Evolutionary conservation across 2,888 invertebrate genomes (phyloP).

Genomic region (Salticus scenicus): DNA sequence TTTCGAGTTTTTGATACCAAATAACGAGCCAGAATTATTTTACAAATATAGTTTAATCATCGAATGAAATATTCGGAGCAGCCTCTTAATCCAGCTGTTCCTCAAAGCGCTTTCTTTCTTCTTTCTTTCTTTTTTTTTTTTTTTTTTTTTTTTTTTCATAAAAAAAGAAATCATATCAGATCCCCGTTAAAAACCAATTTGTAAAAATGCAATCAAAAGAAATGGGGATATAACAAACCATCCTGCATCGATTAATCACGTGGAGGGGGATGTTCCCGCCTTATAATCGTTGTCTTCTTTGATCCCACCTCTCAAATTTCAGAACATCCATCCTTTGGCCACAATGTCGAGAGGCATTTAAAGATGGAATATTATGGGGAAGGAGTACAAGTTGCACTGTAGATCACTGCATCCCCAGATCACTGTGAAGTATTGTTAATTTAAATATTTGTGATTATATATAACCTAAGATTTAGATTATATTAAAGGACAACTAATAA

Average conservation of each 20-base stretch:
- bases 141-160: too few relatives aligned
- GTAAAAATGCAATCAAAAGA: slow-evolving; percentile 13
- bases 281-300: slow-evolving; percentile 56
- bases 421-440: too few relatives aligned
- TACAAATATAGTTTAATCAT: slow-evolving; percentile 11
- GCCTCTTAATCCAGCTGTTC: background rate
- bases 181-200: slow-evolving; percentile 40
- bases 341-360: slow-evolving; percentile 29
- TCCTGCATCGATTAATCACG: slow-evolving; percentile 61
- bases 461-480: too few relatives aligned
- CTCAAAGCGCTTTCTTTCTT: slow-evolving; percentile 6
- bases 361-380: slow-evolving; percentile 26
- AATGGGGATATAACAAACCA: background rate
- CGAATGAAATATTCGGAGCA: background rate
- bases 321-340: slow-evolving; percentile 65
- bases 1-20: background rate
- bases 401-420: too few relatives aligned
- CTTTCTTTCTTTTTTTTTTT: too few relatives aligned
- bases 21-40: background rate
- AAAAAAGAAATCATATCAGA: slow-evolving; percentile 25
- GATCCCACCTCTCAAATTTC: slow-evolving; percentile 61
- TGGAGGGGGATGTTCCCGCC: slow-evolving; percentile 45
- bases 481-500: too few relatives aligned
- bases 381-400: slow-evolving; percentile 2
- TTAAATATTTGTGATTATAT: too few relatives aligned